Base-by-base conservation (phyloP, 2,113 vertebrate species). In the Melospiza melodia region DNA sequence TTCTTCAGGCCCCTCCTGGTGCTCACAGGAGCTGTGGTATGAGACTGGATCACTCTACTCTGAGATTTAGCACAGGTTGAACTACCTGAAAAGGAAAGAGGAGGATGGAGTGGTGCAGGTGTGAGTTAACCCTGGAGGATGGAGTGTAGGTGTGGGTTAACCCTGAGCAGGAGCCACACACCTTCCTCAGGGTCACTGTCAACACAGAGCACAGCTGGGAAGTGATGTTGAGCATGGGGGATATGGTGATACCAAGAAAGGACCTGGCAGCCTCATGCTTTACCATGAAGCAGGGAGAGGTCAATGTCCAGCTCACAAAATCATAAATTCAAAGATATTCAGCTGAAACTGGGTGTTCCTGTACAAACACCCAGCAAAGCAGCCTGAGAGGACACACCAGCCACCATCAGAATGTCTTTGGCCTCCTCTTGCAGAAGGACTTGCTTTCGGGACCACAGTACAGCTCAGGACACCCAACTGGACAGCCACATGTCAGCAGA, bases 401-500 rank as follows among this genome's bases (percentile, higher is more conserved):
- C 13, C n/a, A 51, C 25, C 7, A 43, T 25, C 35, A 78, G 35
- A 54, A 81, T 13, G 41, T 30, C 24, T 74, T 35, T 48, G 37
- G 18, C 33, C 27, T 84, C n/a, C 37, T 67, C 7, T 58, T 15
- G 23, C 23, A n/a, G 10, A 43, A 72, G 76, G 23, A 43, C 16
- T 39, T 76, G n/a, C 1, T 66, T 76, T 66, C n/a, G 28, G 52
- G 14, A 49, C 12, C 8, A 3, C 6, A 37, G 30, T 14, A 20
- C 35, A 72, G 39, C 72, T 68, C 13, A 22, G 43, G 48, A 41
- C 20, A 63, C n/a, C 13, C 11, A 11, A 9, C 23, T 24, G 41
- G n/a, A n/a, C 37, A 41, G 46, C 2, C 48, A 35, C 0, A 0
- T 15, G 31, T 15, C 89, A 51, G 35, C 39, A 5, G 10, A 76